Evolutionary conservation across 2,888 invertebrate genomes (phyloP), one percentile per base, ranked within the genome.

Genomic region (Chalcis sispes): DNA sequence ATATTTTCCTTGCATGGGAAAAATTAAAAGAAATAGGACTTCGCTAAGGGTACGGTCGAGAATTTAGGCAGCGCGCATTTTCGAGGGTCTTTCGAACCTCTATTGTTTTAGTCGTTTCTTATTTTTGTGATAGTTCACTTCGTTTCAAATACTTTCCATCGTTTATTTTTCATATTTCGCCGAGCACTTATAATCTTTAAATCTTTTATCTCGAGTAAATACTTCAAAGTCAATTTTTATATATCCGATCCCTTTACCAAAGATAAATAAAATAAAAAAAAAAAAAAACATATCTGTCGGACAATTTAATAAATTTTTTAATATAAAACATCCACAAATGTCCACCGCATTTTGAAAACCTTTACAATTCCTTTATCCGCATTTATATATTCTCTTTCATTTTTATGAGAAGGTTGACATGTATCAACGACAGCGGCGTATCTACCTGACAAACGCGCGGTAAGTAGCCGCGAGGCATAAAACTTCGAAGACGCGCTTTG

Each of bases 41-140:
- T 3, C 20, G 8, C 3, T 18, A 1, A 48, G 1, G 52, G 25
- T 4, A 20, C 20, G 50, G 18, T 2, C 36, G 10, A n/a, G 61
- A 48, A 64, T 64, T 64, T 52, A 23, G 36, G 52, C 36, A 65
- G 36, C 50, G 52, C 52, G 65, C 65, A 15, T 65, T 65, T 65
- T 65, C 50, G 36, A 32, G 0, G n/a, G n/a, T n/a, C n/a, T n/a
- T n/a, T 36, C n/a, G 36, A 32, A 65, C 50, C 20, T 20, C n/a
- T 65, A 65, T 65, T 65, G 52, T 65, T 52, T 64, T 13, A 64
- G 27, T 25, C 10, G 4, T 50, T 29, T 25, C 20, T 62, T 15
- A 18, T 10, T 23, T 0, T 0, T 42, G 10, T 15, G 20, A 2
- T 18, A 5, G 20, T 20, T 50, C 23, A 4, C 10, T 18, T 20